Base-by-base conservation (phyloP, 2,113 vertebrate species). In the Herpailurus yagouaroundi region DNA sequence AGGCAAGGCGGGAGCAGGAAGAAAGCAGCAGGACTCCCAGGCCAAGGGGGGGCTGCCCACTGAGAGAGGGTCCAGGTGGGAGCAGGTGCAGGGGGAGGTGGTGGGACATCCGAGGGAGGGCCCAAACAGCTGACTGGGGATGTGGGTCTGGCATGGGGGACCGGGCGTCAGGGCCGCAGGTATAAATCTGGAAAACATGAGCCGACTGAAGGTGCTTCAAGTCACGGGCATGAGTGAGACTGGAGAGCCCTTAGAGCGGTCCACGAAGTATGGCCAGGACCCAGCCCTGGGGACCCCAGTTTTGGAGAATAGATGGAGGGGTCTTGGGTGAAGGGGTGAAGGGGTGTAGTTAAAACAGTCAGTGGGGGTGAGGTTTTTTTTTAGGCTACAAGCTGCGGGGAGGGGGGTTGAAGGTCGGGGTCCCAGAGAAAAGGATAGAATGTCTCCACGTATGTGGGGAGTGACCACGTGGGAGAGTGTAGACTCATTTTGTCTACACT, bases 391-490 rank as follows among this genome's bases (percentile, higher is more conserved):
- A 14, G 25, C 11, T 10, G 36, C 73, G 52, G 5, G 3, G 38
- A 0, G 25, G 41, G 14, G 7, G n/a, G 4, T 6, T 45, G 45
- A 45, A 45, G 45, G 45, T 45, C 45, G 14, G 5, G 21, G n/a
- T 41, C 77, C 36, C 36, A 4, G 36, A 91, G 91, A 52, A 94
- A 9, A 55, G 50, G n/a, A 10, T 4, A 21, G 18, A 23, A 14
- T 6, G 38, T 33, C 13, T 50, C 66, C 29, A 45, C 60, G 11
- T 38, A 15, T 19, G 15, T 45, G 74, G 31, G 29, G 77, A 25
- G 7, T 0, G 10, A 23, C 16, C 50, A 31, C 0, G 8, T 4
- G 21, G 31, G 11, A 16, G 50, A 12, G 33, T 13, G 64, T 9
- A 73, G 57, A 50, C 38, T 76, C 10, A 1, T 25, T 64, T 18